Conservation (phyloP, 2,113 vertebrate species). For the Clinocottus analis region DNA sequence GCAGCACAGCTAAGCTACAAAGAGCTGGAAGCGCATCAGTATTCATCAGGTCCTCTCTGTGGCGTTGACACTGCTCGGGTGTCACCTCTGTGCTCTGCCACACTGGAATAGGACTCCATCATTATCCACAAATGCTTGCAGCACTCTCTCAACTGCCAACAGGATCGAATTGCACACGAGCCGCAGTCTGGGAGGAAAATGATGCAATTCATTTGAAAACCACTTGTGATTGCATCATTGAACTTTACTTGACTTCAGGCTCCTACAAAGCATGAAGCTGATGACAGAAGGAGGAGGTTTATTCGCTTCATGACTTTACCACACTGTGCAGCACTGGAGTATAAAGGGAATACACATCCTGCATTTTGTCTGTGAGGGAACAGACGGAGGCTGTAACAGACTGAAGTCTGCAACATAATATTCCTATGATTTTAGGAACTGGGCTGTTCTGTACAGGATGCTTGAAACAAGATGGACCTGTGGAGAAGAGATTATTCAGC, state of each 20-base stretch:
- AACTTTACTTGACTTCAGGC: not conserved
- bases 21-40: not conserved
- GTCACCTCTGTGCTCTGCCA: not conserved
- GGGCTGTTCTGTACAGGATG: not conserved
- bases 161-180: not conserved
- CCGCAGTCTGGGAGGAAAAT: not conserved
- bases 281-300: not conserved
- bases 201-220: not conserved
- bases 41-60: not conserved
- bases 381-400: not conserved
- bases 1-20: slow-evolving; percentile 6
- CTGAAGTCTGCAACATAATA: not conserved
- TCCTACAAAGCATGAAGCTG: not conserved
- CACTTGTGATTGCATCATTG: not conserved
- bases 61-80: not conserved
- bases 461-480: not conserved
- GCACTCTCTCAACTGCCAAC: slow-evolving; percentile 36
- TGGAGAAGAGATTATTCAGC: slow-evolving; percentile 7
- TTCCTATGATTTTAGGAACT: not conserved
- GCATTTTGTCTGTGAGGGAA: not conserved
- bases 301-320: not conserved
- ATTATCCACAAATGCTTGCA: slow-evolving; percentile 6
- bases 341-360: not conserved
- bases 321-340: not conserved
- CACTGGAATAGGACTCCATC: not conserved